Evolutionary conservation across 2,888 invertebrate species (phyloP).

Genomic region (Chloromyia formosa): DNA sequence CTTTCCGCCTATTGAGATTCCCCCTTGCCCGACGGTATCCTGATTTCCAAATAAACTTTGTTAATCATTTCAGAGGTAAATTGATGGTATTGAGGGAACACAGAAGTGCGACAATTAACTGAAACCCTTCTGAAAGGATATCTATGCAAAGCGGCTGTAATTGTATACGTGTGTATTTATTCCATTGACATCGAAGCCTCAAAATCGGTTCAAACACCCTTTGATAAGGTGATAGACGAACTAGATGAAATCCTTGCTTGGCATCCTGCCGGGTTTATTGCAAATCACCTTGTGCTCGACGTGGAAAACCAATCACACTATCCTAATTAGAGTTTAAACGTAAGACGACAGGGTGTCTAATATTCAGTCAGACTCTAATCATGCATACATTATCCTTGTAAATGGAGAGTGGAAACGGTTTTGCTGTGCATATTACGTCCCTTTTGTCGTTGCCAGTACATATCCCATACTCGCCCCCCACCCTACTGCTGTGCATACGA

Average conservation of each 20-base stretch:
- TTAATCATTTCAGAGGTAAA: slow-evolving; percentile 38
- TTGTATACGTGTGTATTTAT: background rate
- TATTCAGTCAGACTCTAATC: slow-evolving; percentile 41
- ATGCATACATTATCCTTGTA: slow-evolving; percentile 43
- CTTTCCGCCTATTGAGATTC: background rate
- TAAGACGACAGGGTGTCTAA: slow-evolving; percentile 30
- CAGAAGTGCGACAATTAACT: slow-evolving; percentile 37
- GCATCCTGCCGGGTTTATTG: background rate
- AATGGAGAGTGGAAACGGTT: slow-evolving; percentile 26
- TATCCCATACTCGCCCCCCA: background rate
- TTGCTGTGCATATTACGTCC: slow-evolving; percentile 12
- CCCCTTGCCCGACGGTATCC: background rate
- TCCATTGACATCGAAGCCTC: slow-evolving; percentile 19
- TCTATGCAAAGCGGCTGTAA: background rate
- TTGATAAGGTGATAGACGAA: background rate
- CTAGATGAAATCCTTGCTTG: background rate
- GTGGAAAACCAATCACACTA: slow-evolving; percentile 27
- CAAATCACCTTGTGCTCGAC: background rate
- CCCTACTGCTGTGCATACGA: background rate
- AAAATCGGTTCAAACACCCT: slow-evolving; percentile 10
- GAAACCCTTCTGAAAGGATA: background rate
- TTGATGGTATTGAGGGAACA: slow-evolving; percentile 1
- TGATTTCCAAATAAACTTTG: background rate
- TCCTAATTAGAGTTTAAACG: slow-evolving; percentile 39
- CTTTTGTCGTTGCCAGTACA: background rate